These are phyloP conservation scores for Helicolenus hilgendorfi DNA, from an alignment of 2,797 vertebrate species.

Conservation along the genomic window DNA sequence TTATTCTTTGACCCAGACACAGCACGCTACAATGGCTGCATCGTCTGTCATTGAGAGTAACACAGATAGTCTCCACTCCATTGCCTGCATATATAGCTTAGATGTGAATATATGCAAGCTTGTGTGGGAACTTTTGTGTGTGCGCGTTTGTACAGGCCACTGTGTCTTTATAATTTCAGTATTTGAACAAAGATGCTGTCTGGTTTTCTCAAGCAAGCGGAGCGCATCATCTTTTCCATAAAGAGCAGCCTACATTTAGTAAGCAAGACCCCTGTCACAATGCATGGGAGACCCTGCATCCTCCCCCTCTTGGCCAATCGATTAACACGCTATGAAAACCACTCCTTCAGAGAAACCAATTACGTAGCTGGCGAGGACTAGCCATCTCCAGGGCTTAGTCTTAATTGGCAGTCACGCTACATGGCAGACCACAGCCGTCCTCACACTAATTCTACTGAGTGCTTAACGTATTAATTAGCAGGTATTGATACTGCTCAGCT, in stretches of 20 bases:
- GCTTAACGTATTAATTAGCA: constrained; percentile 83
- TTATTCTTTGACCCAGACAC: constrained; percentile 25
- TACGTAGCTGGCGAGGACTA: constrained; percentile 65
- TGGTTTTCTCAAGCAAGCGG: not conserved
- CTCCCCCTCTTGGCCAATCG: constrained; percentile 60
- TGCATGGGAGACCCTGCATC: constrained; percentile 44
- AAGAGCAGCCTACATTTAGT: constrained; percentile 28
- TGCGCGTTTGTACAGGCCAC: not conserved
- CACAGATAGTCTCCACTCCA: constrained; percentile 1
- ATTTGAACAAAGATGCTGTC: not conserved
- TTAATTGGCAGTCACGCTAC: constrained; percentile 84
- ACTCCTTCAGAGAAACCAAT: constrained; percentile 78
- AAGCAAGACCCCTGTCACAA: constrained; percentile 35
- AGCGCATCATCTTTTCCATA: constrained; percentile 24
- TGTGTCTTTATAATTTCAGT: not conserved
- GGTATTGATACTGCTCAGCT: constrained; percentile 77
- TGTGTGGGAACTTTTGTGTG: not conserved
- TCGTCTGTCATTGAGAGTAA: constrained; percentile 7
- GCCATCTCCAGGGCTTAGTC: constrained; percentile 80
- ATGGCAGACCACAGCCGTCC: constrained; percentile 61
- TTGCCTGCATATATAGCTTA: not conserved
- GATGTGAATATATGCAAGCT: not conserved
- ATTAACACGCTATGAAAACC: constrained; percentile 81
- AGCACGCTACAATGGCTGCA: not conserved
- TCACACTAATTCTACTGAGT: constrained; percentile 69